Evolutionary conservation across 2,113 vertebrate genomes (phyloP).

Genomic region (Megaceryle torquata): DNA sequence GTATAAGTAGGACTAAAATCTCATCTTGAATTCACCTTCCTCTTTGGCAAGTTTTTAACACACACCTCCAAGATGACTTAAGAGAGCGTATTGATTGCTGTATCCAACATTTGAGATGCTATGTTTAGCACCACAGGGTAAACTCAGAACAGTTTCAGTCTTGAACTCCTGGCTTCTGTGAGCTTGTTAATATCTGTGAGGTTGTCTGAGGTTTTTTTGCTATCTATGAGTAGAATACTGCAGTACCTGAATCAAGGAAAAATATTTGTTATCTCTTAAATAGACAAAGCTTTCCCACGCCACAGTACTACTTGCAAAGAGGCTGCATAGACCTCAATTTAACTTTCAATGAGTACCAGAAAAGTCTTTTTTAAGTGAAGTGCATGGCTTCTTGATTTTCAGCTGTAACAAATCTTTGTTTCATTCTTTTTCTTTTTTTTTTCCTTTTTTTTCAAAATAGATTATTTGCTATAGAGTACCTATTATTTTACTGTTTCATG

Average conservation of each 20-base stretch:
- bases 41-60: neutral
- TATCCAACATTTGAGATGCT: neutral
- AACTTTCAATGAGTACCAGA: conserved; percentile 39
- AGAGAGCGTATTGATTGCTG: neutral
- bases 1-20: neutral
- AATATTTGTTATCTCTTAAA: neutral
- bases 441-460: neutral
- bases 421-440: neutral
- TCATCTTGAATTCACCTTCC: neutral
- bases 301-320: neutral
- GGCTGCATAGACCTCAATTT: conserved; percentile 15
- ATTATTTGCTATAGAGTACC: conserved; percentile 4
- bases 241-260: neutral
- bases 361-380: conserved; percentile 41
- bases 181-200: neutral
- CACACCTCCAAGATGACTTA: neutral
- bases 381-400: conserved; percentile 49
- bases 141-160: neutral
- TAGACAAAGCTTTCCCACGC: neutral
- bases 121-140: neutral
- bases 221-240: neutral
- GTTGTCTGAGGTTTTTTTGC: neutral
- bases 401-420: conserved; percentile 41
- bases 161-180: neutral
- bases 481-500: conserved; percentile 60